Conservation (phyloP, 1,140 invertebrate species). For the Varroa destructor region DNA sequence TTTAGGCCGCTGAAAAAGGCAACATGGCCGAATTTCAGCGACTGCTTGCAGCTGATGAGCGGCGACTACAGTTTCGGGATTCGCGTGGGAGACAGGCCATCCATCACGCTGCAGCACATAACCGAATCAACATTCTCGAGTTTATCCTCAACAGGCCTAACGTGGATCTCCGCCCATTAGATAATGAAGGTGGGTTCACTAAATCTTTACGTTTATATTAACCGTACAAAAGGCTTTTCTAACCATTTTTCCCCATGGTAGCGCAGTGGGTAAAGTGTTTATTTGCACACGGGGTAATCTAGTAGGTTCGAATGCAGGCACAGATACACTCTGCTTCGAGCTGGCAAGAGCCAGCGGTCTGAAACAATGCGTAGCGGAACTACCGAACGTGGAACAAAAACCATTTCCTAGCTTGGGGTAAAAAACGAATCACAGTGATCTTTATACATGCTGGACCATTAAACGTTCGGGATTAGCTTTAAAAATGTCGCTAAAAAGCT, state of each 20-base stretch:
- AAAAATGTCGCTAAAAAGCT: too few species aligned
- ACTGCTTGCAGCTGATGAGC: slow-evolving; percentile 53
- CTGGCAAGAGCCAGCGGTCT: too few species aligned
- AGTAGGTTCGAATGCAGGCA: too few species aligned
- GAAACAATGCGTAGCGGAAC: too few species aligned
- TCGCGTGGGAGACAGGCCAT: slow-evolving; percentile 55
- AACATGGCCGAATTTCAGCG: slow-evolving; percentile 62
- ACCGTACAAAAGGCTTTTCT: slow-evolving; percentile 30
- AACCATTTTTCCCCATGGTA: slow-evolving; percentile 31
- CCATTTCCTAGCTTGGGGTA: too few species aligned
- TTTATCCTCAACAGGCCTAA: slow-evolving; percentile 49
- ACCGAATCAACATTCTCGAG: slow-evolving; percentile 57
- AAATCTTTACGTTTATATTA: background rate
- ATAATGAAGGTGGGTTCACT: slow-evolving; percentile 8
- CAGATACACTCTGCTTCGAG: slow-evolving; percentile 25
- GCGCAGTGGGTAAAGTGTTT: too few species aligned
- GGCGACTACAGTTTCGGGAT: slow-evolving; percentile 54
- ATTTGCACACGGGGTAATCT: too few species aligned
- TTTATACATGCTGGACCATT: too few species aligned
- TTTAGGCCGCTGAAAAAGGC: slow-evolving; percentile 62
- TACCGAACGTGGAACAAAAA: too few species aligned
- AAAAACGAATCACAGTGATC: too few species aligned
- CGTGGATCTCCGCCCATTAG: slow-evolving; percentile 10
- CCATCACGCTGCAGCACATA: slow-evolving; percentile 61
- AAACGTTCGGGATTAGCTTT: too few species aligned